Evolutionary conservation across 2,888 invertebrate species (phyloP), one percentile per base, ranked within the genome.

Genomic region (Eretmocerus hayati): DNA sequence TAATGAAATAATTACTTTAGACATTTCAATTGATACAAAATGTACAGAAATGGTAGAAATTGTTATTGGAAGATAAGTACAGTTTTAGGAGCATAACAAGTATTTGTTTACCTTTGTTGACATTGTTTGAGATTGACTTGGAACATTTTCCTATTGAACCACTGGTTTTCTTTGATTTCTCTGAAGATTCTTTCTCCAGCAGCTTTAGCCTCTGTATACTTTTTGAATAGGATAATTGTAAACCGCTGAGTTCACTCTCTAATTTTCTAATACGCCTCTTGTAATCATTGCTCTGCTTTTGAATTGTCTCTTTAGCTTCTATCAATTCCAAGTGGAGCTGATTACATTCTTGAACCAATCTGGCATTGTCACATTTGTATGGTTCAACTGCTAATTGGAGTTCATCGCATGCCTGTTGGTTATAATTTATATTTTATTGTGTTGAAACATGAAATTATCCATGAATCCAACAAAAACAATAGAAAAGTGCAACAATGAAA

Each of bases 321-420:
- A 85, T 74, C 49, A 84, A 72, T 61, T 85, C 80, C 58, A 77
- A 72, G 64, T 88, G 84, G 42, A 89, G 72, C 59, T 81, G 76
- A 72, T 87, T 88, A 63, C 84, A 85, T 73, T 88, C 86, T 66
- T 81, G 79, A 48, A 87, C 77, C 40, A 89, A 74, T 67, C 80
- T 83, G 22, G 83, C 81, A 72, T 89, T 89, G 63, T 88, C 88
- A 68, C 84, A 84, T 72, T 85, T 86, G 62, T 85, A 88, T 0
- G 88, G 87, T 67, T 88, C 87, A 32, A 82, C 79, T 58, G 83
- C 83, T 47, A 81, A 71, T 70, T 84, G 80, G 60, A 88, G 75
- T 53, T 81, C 77, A 61, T 81, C 80, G 56, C 81, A 79, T 67
- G 87, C 85, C 80, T 84, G 65, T 18, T 36, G 22, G 37, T 55